Base-by-base conservation (phyloP, 2,888 invertebrate species). In the Tetragonisca angustula region DNA sequence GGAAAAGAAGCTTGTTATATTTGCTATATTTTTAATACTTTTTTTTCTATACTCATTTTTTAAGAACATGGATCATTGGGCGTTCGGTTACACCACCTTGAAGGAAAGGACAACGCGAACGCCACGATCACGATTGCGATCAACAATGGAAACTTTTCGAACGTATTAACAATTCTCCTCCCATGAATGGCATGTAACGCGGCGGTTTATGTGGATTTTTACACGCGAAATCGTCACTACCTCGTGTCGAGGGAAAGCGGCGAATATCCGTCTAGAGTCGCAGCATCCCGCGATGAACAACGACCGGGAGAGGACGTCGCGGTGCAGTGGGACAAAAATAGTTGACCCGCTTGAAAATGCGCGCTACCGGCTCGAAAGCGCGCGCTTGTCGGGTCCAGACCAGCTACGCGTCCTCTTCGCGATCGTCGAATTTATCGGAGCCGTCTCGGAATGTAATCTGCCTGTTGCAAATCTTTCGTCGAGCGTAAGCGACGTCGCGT, bases 281-380 rank as follows among this genome's bases (percentile, higher is more conserved):
- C 67, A 36, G 13, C 17, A 27, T 11, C 19, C 43, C 36, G 64
- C 64, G 64, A 85, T 83, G 83, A 77, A 82, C 80, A 86, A 84
- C 72, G 82, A 78, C 81, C 71, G 76, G 75, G 64, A 21, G 77
- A 72, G 69, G 70, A 82, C 82, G 75, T 81, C 84, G 79, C 62
- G 76, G 15, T n/a, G 56, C 72, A 72, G 21, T 56, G 72, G 32
- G 83, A 83, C 83, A 83, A 89, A 89, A 89, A 89, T 89, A 89
- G 89, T 87, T 87, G 89, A 89, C 89, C 89, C 77, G 88, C 78
- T 87, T 88, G 79, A 85, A 88, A 88, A 89, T 85, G 84, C 81
- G 67, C 74, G 76, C 72, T 43, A 64, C 76, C 79, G 76, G 67
- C 75, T 61, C 24, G 79, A 83, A 83, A 79, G 74, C 76, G 83